Percentiles rank a stretch among this genome's conserved stretches.
These are phyloP conservation scores for Acrocephalus arundinaceus DNA, from an alignment of 2,113 vertebrate genomes.

Conservation along the genomic window DNA sequence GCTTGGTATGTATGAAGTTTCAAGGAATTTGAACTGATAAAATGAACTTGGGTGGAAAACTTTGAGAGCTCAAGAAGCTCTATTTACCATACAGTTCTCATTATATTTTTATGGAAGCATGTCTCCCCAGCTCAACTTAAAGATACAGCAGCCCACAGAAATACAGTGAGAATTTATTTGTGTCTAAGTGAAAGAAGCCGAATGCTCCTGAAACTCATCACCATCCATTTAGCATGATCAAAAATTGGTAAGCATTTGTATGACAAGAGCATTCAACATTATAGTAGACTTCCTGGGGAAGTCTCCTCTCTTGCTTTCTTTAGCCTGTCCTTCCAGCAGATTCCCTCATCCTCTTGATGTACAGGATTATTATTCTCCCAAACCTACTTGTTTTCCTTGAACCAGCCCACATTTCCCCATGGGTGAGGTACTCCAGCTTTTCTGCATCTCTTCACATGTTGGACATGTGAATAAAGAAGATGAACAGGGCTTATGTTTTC, in stretches of 20 bases:
- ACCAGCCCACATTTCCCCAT: fast-evolving
- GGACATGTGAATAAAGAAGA: neutral
- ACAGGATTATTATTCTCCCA: neutral
- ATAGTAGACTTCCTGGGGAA: neutral
- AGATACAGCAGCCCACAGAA: neutral
- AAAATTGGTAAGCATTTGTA: neutral
- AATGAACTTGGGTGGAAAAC: neutral
- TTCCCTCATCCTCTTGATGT: neutral
- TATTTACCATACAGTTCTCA: neutral
- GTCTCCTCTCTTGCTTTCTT: neutral
- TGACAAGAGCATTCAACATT: neutral
- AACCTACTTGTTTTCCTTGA: neutral
- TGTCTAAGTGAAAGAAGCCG: neutral
- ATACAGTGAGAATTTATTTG: neutral
- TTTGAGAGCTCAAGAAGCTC: neutral
- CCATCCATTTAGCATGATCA: neutral
- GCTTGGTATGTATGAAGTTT: neutral
- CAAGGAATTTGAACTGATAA: neutral
- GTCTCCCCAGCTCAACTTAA: neutral
- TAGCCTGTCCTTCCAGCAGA: neutral
- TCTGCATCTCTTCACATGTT: neutral
- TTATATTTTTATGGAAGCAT: neutral
- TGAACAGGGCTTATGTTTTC: neutral
- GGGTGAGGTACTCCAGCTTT: neutral
- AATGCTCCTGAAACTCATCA: neutral